These are phyloP conservation scores for Serripes groenlandicus DNA, from an alignment of 2,888 invertebrate species.

Conservation along the genomic window DNA sequence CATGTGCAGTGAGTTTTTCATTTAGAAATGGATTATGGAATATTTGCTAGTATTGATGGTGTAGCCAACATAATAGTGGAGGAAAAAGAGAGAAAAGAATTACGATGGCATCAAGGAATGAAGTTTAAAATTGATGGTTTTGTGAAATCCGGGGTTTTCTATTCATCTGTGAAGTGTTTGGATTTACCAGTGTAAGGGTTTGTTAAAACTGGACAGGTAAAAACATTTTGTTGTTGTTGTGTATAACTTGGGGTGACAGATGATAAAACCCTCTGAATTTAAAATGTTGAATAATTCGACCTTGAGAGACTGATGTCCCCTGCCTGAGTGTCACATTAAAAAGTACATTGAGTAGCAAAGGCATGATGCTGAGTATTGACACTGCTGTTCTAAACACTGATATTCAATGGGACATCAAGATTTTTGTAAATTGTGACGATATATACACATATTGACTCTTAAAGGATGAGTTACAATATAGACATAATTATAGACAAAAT, in stretches of 20 bases:
- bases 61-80: background rate
- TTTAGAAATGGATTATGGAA: no score
- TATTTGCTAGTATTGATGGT: background rate
- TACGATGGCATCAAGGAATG: background rate
- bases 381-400: no score
- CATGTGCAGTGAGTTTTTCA: background rate
- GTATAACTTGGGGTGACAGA: background rate
- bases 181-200: slow-evolving; percentile 8
- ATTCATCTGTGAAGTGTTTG: slow-evolving; percentile 4
- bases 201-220: background rate
- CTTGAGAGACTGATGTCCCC: no score
- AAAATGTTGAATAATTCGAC: slow-evolving; percentile 9
- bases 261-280: slow-evolving; percentile 5
- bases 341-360: background rate
- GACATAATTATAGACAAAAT: no score
- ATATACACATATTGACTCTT: no score
- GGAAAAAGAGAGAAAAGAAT: background rate
- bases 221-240: slow-evolving; percentile 17
- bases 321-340: no score
- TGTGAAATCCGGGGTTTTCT: no score
- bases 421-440: no score
- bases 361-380: background rate
- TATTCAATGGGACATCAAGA: no score
- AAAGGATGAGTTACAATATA: no score
- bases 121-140: slow-evolving; percentile 15